phyloP scores from a whole-genome alignment of 2,797 vertebrate genomes.

The Echiichthys vipera region DNA sequence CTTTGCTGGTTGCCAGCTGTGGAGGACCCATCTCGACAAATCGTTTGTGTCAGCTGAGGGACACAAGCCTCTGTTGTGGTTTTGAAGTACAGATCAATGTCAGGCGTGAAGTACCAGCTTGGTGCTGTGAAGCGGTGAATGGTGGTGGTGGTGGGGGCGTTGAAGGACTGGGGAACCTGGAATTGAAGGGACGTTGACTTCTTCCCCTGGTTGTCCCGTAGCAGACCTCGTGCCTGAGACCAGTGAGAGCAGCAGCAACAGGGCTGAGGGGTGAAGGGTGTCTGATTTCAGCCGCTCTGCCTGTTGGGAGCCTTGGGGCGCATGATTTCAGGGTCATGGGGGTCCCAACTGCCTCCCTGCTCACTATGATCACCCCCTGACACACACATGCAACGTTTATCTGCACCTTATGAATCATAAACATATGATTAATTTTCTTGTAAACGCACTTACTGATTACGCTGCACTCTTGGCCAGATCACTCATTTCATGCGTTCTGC shows the following conservation, averaged over 20 bases:
- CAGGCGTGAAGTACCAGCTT: constrained; percentile 55
- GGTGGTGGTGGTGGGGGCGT: not conserved
- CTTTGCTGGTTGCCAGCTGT: constrained; percentile 47
- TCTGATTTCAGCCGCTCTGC: constrained; percentile 53
- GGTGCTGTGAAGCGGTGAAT: constrained; percentile 3
- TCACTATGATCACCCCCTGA: constrained; percentile 37
- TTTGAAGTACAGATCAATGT: constrained; percentile 77
- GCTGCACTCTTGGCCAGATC: no score
- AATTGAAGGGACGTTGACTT: constrained; percentile 56
- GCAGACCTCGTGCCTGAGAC: constrained; percentile 44
- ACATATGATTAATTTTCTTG: no score
- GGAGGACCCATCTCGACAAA: constrained; percentile 67
- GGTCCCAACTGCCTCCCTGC: constrained; percentile 58
- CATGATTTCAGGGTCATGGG: constrained; percentile 68
- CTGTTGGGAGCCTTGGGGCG: constrained; percentile 39
- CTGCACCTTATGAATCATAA: no score
- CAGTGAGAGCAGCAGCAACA: constrained; percentile 19
- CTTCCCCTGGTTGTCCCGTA: constrained; percentile 37
- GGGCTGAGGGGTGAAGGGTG: constrained; percentile 23
- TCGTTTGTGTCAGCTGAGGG: constrained; percentile 75
- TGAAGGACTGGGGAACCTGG: constrained; percentile 6
- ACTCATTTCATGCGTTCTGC: no score
- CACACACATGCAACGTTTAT: not conserved
- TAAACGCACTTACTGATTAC: no score
- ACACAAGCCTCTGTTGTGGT: constrained; percentile 71